Evolutionary conservation across 2,113 vertebrate genomes (phyloP).

Genomic region (Periophthalmodon schlosseri): DNA sequence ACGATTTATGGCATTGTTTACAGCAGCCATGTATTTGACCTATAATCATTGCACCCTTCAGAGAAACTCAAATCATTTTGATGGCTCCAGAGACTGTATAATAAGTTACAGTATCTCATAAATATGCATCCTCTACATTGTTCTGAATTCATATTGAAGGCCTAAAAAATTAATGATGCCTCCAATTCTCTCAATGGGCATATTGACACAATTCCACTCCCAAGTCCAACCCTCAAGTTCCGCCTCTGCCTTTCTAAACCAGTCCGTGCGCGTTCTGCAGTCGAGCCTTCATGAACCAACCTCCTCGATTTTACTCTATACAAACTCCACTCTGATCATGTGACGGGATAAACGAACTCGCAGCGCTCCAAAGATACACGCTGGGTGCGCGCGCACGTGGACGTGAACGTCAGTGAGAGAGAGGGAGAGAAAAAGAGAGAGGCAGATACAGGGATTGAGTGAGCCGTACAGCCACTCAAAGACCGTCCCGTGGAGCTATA

Average conservation of each 20-base stretch:
- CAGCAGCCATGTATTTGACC: no score
- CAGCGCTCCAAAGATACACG: conserved; percentile 24
- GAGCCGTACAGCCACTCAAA: conserved; percentile 56
- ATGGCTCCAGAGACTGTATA: no score
- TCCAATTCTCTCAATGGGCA: conserved; percentile 6
- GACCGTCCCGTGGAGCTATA: conserved; percentile 37
- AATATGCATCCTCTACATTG: neutral
- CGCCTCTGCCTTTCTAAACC: conserved; percentile 71
- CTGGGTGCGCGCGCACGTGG: conserved; percentile 2
- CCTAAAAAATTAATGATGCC: neutral
- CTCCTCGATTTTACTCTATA: conserved; percentile 67
- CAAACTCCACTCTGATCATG: conserved; percentile 69
- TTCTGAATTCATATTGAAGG: neutral
- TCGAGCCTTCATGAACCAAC: conserved; percentile 88
- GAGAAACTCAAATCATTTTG: neutral
- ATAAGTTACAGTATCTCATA: no score
- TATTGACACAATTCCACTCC: neutral
- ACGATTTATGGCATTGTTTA: no score
- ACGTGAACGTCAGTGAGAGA: conserved; percentile 11
- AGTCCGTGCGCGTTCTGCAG: conserved; percentile 77
- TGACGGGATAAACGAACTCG: conserved; percentile 65
- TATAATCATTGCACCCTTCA: neutral
- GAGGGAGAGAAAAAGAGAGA: conserved; percentile 6
- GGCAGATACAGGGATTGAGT: neutral
- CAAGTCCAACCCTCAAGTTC: conserved; percentile 34